A percentile compares a stretch with the other conserved stretches of the same genome.
phyloP scores from a whole-genome alignment of 2,888 invertebrate species.

The Halocaridina rubra region DNA sequence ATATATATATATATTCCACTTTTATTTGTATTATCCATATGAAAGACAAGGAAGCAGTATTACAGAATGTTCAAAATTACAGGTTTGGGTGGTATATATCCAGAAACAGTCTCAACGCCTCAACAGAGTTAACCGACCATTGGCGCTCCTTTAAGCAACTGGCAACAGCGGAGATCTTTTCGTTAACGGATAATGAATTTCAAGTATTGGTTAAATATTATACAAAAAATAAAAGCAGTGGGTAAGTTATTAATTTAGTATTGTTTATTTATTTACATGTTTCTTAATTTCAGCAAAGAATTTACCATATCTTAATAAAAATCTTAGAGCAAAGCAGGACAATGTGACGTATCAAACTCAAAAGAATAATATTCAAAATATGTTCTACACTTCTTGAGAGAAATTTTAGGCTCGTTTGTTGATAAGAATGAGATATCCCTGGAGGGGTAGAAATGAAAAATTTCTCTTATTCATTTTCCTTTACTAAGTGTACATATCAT shows the following conservation, averaged over 20 bases:
- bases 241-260: not conserved
- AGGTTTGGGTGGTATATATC: conserved; percentile 62
- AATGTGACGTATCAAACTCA: too few species aligned
- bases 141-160: conserved; percentile 73
- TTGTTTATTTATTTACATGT: not conserved
- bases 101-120: conserved; percentile 30
- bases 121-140: conserved; percentile 68
- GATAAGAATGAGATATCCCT: too few species aligned
- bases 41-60: too few species aligned
- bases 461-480: too few species aligned
- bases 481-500: too few species aligned
- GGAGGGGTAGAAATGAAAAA: too few species aligned
- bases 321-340: not conserved
- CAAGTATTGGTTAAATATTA: not conserved
- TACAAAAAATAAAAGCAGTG: conserved; percentile 20
- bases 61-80: too few species aligned
- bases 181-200: conserved; percentile 66
- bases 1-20: not conserved
- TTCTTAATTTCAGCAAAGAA: not conserved
- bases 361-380: too few species aligned
- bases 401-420: too few species aligned
- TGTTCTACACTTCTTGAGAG: too few species aligned
- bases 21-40: not conserved
- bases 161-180: conserved; percentile 71
- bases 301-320: not conserved